Evolutionary conservation across 2,797 vertebrate species (phyloP), one percentile per base, ranked within the genome.

Genomic region (Helostoma temminkii): DNA sequence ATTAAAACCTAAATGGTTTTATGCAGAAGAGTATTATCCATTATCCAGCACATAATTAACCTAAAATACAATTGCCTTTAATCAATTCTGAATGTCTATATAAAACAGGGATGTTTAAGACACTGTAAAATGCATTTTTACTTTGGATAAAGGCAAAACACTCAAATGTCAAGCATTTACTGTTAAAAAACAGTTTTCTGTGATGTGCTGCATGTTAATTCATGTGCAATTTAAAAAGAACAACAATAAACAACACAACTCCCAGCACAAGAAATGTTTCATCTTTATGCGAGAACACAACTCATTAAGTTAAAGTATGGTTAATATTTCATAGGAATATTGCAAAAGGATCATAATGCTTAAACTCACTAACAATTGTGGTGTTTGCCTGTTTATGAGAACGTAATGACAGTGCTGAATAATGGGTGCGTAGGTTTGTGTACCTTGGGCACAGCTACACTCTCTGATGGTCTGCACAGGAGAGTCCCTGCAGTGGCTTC

Each of bases 401-500:
- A 53, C 58, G 34, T 15, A 2, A 49, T 26, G 19, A 59, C 58
- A 52, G 32, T 69, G 46, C 5, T 37, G 48, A 61, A 30, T 22
- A 30, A 9, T 36, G n/a, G 5, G 3, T 63, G 30, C 15, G 9
- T 41, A 47, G 43, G 59, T 76, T n/a, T 63, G 30, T 47, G 28
- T 91, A 99, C 97, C 98, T 95, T 93, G 84, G 22, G 92, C 71
- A 80, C 98, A 99, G 92, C 74, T 88, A 84, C 98, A 99, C 39
- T 95, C 92, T 83, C 97, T 93, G 78, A 87, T 88, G 12, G 97
- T 96, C 93, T 99, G 98, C 61, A 99, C 93, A 2, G 95, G 96
- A 82, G 97, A 99, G 90, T 99, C 98, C 82, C 97, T 93, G 75
- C 98, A 99, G 74, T 87, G 91, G 67, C 93, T 95, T 86, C 98